A percentile compares a stretch with the other conserved stretches of the same genome.
phyloP scores from a whole-genome alignment of 2,113 vertebrate genomes.

The Heterotis niloticus region DNA sequence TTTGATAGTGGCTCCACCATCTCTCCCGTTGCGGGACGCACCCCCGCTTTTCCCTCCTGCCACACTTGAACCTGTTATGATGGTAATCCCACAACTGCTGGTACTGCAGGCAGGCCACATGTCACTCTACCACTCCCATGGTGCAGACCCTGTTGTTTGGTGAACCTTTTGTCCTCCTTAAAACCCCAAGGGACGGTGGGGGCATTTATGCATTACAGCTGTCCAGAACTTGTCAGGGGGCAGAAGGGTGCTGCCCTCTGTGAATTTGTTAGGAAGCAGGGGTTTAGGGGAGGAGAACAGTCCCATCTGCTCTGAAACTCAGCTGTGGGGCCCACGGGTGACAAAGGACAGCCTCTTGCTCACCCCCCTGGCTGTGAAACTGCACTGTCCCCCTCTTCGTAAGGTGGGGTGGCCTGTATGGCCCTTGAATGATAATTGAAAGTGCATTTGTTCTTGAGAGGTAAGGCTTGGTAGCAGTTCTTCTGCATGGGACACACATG shows the following conservation, averaged over 20 bases:
- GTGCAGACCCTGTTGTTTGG: too few relatives aligned
- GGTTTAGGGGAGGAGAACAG: background rate
- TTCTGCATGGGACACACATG: background rate
- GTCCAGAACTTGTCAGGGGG: background rate
- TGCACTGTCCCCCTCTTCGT: slow-evolving; percentile 5
- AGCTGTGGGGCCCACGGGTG: background rate
- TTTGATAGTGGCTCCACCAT: too few relatives aligned
- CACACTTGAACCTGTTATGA: too few relatives aligned
- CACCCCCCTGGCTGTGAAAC: background rate
- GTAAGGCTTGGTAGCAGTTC: background rate
- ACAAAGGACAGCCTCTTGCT: background rate
- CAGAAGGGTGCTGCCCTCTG: background rate
- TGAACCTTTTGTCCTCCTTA: slow-evolving; percentile 4
- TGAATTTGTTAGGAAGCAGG: background rate
- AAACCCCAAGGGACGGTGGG: background rate
- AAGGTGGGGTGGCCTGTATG: background rate
- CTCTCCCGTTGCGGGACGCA: too few relatives aligned
- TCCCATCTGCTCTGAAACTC: slow-evolving; percentile 10
- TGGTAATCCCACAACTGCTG: too few relatives aligned
- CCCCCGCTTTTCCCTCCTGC: too few relatives aligned
- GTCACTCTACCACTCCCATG: too few relatives aligned
- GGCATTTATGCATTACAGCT: slow-evolving; percentile 14
- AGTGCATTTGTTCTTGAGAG: background rate
- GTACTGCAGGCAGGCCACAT: too few relatives aligned
- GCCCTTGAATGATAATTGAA: background rate